Conservation (phyloP, 2,888 invertebrate species). For the Pycnomerus fuliginosus region DNA sequence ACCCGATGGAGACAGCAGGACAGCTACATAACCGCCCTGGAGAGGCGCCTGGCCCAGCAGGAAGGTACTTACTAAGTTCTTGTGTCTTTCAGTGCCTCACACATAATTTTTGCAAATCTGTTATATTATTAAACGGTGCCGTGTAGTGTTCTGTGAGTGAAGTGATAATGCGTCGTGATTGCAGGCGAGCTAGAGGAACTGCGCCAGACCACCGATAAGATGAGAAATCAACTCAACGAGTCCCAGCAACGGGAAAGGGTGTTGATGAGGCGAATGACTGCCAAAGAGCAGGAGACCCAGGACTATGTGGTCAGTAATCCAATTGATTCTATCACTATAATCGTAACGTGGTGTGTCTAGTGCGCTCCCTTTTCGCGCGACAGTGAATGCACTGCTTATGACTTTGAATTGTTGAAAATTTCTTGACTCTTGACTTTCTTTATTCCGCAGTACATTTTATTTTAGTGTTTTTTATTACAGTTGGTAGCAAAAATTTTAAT, state of each 20-base stretch:
- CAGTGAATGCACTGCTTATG: too few species aligned
- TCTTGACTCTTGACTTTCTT: too few species aligned
- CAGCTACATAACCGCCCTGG: conserved; percentile 72
- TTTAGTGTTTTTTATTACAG: too few species aligned
- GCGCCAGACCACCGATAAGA: conserved; percentile 76
- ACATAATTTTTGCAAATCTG: conserved; percentile 7
- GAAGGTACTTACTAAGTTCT: conserved; percentile 65
- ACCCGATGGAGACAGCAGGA: conserved; percentile 75
- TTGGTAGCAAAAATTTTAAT: too few species aligned
- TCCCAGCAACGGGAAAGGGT: conserved; percentile 90
- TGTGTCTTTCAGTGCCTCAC: conserved; percentile 22
- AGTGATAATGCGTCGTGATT: conserved; percentile 44
- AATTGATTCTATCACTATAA: too few species aligned
- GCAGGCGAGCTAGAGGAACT: conserved; percentile 70
- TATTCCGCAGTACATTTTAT: too few species aligned
- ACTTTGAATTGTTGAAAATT: too few species aligned
- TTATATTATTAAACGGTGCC: conserved; percentile 27
- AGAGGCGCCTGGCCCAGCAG: conserved; percentile 72
- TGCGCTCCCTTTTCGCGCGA: too few species aligned
- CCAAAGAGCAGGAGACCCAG: conserved; percentile 96
- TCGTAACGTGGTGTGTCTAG: too few species aligned
- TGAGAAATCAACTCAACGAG: conserved; percentile 80
- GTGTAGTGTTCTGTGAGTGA: conserved; percentile 4
- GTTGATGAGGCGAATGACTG: conserved; percentile 85
- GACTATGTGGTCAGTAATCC: conserved; percentile 83